phyloP scores from a whole-genome alignment of 1,140 invertebrate genomes.

The Anastrepha obliqua region DNA sequence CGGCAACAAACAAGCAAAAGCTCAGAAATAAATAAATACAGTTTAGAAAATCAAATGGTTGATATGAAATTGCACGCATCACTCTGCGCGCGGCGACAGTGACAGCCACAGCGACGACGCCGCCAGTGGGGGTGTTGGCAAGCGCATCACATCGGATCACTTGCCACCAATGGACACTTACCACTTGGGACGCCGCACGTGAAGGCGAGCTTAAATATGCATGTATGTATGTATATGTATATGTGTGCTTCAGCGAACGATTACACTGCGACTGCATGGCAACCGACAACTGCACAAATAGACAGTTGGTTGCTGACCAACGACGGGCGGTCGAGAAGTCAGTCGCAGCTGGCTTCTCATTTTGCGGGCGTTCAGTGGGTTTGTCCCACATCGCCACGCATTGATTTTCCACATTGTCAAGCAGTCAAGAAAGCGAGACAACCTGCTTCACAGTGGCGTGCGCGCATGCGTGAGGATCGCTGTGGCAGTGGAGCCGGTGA shows the following conservation, averaged over 20 bases:
- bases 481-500: background rate
- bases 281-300: background rate
- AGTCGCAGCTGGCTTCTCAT: constrained; percentile 1
- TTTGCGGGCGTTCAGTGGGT: constrained; percentile 4
- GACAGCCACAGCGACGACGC: constrained; percentile 26
- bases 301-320: background rate
- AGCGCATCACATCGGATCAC: constrained; percentile 42
- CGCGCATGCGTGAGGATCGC: background rate
- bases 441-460: constrained; percentile 25
- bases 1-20: background rate
- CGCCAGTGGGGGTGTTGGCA: constrained; percentile 12
- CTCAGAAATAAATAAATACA: constrained; percentile 8
- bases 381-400: constrained; percentile 60
- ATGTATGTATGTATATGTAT: background rate
- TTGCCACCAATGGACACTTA: background rate
- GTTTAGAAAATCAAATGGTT: constrained; percentile 30
- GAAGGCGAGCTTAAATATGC: background rate
- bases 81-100: constrained; percentile 32
- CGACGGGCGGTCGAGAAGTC: background rate
- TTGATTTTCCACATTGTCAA: constrained; percentile 62
- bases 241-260: background rate
- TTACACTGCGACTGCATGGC: background rate
- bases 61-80: constrained; percentile 31
- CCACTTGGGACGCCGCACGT: background rate
- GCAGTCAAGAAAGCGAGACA: constrained; percentile 61